Percentiles rank a stretch among this genome's conserved stretches.
Evolutionary conservation across 53 echinoderm and acorn worm genomes (phyloP).

Genomic region (Temnopleurus reevesii): DNA sequence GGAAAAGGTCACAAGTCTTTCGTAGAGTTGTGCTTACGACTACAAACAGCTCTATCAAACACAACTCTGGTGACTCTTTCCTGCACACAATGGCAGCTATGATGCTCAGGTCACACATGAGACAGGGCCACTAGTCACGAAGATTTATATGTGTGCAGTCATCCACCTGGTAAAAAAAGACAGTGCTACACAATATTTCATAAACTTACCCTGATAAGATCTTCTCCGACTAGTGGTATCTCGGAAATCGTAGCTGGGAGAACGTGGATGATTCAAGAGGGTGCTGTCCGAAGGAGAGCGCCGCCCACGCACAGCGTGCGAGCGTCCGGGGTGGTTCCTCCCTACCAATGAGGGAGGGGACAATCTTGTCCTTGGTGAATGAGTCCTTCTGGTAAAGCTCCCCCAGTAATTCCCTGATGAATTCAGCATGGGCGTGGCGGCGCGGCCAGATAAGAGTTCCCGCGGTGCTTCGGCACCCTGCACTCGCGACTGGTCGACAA

Average conservation of each 20-base stretch:
- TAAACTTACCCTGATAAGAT: constrained; percentile 71
- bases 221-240: constrained; percentile 77
- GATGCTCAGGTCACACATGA: too few relatives aligned
- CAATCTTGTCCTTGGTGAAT: constrained; percentile 41
- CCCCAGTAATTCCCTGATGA: constrained; percentile 45
- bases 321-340: constrained; percentile 9
- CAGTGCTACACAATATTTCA: too few relatives aligned
- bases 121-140: too few relatives aligned
- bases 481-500: constrained; percentile 33
- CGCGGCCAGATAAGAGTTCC: not conserved
- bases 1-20: too few relatives aligned
- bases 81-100: too few relatives aligned
- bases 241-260: constrained; percentile 87
- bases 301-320: constrained; percentile 21
- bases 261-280: constrained; percentile 53
- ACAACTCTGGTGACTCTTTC: too few relatives aligned
- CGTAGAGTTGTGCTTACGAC: too few relatives aligned
- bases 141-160: too few relatives aligned
- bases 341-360: constrained; percentile 37
- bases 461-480: constrained; percentile 39
- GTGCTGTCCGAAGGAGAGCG: constrained; percentile 26
- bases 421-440: constrained; percentile 38
- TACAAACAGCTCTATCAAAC: too few relatives aligned
- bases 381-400: constrained; percentile 50
- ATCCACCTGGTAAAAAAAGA: too few relatives aligned